A percentile compares a stretch with the other conserved stretches of the same genome.
Conservation (phyloP, 2,797 vertebrate species). For the Anguilla anguilla region DNA sequence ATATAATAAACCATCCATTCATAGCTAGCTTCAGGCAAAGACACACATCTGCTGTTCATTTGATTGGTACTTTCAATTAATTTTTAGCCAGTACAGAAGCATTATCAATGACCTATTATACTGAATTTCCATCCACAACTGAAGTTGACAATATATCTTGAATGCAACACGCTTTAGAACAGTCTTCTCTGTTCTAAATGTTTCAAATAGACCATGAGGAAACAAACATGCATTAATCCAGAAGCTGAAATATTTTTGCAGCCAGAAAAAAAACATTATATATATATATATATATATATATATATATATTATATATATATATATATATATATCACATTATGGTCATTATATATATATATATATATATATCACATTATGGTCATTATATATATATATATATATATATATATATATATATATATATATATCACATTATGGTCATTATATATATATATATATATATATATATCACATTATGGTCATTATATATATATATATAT, state of each 20-base stretch:
- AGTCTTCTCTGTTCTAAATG: not conserved
- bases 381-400: not conserved
- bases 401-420: too few species aligned
- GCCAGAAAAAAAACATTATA: not conserved
- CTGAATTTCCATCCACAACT: not conserved
- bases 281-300: not conserved
- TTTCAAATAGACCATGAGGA: not conserved
- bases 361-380: too few species aligned
- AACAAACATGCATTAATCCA: not conserved
- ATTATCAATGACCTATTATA: conserved; percentile 39
- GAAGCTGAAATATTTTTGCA: not conserved
- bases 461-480: too few species aligned
- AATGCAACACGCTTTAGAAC: not conserved
- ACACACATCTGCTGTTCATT: conserved; percentile 72
- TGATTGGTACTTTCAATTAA: conserved; percentile 60
- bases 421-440: too few species aligned
- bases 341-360: not conserved
- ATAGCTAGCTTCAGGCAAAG: conserved; percentile 29
- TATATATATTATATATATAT: not conserved
- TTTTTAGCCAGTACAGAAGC: conserved; percentile 67
- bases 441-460: not conserved
- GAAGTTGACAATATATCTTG: not conserved
- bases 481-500: not conserved
- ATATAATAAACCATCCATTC: conserved; percentile 39
- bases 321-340: not conserved